Conservation (phyloP, 2,888 invertebrate species). For the Sturmia bella region DNA sequence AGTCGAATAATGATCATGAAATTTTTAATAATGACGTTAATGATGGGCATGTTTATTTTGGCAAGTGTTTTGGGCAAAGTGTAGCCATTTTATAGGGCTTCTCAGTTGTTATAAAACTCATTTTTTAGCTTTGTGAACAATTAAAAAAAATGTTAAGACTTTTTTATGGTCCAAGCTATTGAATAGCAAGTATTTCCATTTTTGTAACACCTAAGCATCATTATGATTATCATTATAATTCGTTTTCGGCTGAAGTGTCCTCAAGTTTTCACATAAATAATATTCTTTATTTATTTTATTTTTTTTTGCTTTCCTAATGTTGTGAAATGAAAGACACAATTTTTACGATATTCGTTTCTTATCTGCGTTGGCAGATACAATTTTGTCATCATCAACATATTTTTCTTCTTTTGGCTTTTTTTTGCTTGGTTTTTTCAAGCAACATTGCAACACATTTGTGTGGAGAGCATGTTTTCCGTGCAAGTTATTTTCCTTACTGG, state of each 20-base stretch:
- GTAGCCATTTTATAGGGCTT: not conserved
- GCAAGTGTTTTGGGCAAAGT: conserved; percentile 26
- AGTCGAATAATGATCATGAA: conserved; percentile 8
- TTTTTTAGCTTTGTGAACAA: not conserved
- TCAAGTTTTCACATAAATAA: conserved; percentile 28
- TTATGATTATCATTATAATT: conserved; percentile 50
- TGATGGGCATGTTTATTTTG: conserved; percentile 55
- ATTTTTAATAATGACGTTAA: conserved; percentile 56
- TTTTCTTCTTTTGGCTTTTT: not conserved
- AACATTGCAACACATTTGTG: conserved; percentile 28
- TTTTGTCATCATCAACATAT: conserved; percentile 40
- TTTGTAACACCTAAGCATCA: conserved; percentile 49
- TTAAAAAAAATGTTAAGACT: not conserved
- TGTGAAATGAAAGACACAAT: conserved; percentile 33
- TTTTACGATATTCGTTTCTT: conserved; percentile 36
- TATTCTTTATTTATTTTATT: not conserved
- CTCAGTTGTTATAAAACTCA: not conserved
- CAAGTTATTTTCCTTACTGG: conserved; percentile 61
- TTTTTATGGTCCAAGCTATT: not conserved
- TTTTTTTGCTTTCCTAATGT: conserved; percentile 9
- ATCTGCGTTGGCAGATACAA: conserved; percentile 57
- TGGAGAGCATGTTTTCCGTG: conserved; percentile 24
- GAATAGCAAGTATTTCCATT: conserved; percentile 42
- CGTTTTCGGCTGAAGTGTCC: conserved; percentile 47
- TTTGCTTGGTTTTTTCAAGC: conserved; percentile 15